A percentile compares a stretch with the other conserved stretches of the same genome.
Evolutionary conservation across 2,797 vertebrate genomes (phyloP).

Genomic region (Discoglossus pictus): DNA sequence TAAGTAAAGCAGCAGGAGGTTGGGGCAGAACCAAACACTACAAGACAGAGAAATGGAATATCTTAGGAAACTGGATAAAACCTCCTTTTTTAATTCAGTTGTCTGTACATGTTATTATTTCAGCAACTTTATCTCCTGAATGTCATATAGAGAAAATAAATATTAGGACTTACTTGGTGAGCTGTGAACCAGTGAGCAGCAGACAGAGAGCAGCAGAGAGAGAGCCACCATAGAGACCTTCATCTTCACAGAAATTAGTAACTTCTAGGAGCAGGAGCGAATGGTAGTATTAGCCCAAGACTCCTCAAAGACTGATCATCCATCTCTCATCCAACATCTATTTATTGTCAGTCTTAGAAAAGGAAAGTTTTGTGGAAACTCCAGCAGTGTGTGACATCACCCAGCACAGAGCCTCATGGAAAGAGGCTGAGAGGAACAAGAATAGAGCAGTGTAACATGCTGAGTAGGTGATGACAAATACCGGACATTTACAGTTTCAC

Average conservation of each 20-base stretch:
- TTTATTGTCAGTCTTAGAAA: not conserved
- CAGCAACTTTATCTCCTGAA: no score
- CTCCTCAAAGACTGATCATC: not conserved
- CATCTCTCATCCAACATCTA: not conserved
- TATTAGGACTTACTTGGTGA: not conserved
- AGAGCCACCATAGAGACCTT: not conserved
- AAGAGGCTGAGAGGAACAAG: no score
- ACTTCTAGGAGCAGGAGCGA: not conserved
- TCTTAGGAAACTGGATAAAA: no score
- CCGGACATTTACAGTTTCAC: no score
- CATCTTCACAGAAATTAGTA: not conserved
- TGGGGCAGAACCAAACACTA: not conserved
- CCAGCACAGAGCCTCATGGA: no score
- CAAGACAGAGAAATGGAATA: no score
- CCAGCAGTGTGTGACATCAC: not conserved
- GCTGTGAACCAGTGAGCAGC: not conserved
- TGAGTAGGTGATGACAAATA: no score
- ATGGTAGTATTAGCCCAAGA: no score
- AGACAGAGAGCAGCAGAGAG: slow-evolving; percentile 1
- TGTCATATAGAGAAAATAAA: no score
- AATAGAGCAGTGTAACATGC: no score
- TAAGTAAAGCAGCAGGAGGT: slow-evolving; percentile 3
- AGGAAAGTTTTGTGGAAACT: not conserved
- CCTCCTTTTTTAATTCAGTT: no score
- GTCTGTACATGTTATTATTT: no score